These are phyloP conservation scores for Cephus nigrinus DNA, from an alignment of 2,888 invertebrate genomes.

Conservation along the genomic window DNA sequence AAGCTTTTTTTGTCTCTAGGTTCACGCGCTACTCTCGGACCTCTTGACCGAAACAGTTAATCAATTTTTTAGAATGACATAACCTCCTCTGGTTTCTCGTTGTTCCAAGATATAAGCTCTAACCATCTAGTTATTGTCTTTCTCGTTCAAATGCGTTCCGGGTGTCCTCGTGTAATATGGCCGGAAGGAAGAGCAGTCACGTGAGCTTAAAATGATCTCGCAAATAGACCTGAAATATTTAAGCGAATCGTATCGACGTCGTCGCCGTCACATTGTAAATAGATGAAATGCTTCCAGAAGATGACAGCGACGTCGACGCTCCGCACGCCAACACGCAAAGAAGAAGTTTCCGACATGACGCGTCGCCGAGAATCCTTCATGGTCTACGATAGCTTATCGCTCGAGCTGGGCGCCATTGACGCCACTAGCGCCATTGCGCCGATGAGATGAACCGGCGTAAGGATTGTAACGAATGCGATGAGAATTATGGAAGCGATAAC, in stretches of 20 bases:
- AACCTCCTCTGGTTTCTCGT: no score
- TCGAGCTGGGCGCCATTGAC: neutral
- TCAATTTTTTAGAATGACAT: no score
- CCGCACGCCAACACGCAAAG: neutral
- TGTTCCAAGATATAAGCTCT: no score
- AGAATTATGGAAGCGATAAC: slow-evolving; percentile 34
- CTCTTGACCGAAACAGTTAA: neutral
- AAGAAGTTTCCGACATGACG: neutral
- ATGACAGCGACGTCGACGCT: neutral
- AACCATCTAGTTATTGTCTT: no score
- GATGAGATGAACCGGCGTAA: slow-evolving; percentile 10
- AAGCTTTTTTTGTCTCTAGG: no score
- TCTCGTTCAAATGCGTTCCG: no score
- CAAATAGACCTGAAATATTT: no score
- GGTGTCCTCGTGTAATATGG: no score
- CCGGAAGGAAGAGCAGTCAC: no score
- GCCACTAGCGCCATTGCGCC: neutral
- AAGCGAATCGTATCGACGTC: neutral
- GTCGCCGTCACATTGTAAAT: neutral
- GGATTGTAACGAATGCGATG: slow-evolving; percentile 32
- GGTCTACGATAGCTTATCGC: slow-evolving; percentile 8
- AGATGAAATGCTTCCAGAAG: no score
- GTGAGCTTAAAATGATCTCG: no score
- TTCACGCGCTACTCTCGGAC: neutral
- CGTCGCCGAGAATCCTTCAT: slow-evolving; percentile 8